Conservation (phyloP, 2,888 invertebrate species). For the Noctuana brunneofusca region DNA sequence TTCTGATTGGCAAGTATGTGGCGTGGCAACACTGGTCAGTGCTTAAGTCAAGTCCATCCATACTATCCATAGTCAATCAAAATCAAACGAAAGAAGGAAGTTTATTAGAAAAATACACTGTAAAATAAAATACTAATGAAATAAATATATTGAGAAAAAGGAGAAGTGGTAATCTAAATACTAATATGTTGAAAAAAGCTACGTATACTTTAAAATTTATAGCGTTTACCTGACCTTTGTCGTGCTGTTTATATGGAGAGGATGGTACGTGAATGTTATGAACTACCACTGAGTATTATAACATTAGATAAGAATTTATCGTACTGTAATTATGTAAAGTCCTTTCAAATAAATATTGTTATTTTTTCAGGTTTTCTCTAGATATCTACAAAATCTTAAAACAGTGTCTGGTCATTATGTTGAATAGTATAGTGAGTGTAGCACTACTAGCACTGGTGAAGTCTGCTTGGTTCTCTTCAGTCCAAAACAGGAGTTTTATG, state of each 20-base stretch:
- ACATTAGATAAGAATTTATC: conserved; percentile 30
- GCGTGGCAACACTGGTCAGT: too few species aligned
- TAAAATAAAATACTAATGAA: conserved; percentile 12
- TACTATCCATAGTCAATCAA: too few species aligned
- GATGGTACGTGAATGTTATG: conserved; percentile 42
- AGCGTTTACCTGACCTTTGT: conserved; percentile 45
- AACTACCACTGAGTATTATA: conserved; percentile 24
- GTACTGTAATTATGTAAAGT: conserved; percentile 30
- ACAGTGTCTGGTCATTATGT: conserved; percentile 70
- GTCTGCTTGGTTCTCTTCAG: conserved; percentile 48
- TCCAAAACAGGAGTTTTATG: conserved; percentile 59
- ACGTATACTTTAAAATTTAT: conserved; percentile 33
- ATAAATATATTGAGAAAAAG: conserved; percentile 6
- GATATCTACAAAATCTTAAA: conserved; percentile 43
- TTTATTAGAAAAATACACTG: too few species aligned
- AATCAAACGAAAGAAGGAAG: too few species aligned
- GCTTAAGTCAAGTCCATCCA: too few species aligned
- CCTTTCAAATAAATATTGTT: background rate
- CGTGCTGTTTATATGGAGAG: conserved; percentile 37
- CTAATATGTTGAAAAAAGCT: conserved; percentile 29
- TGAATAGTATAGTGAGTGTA: conserved; percentile 66
- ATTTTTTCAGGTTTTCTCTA: conserved; percentile 52
- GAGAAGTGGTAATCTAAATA: background rate
- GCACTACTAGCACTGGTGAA: conserved; percentile 57
- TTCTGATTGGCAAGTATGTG: too few species aligned